These are phyloP conservation scores for Sebastes iracundus DNA, from an alignment of 2,797 vertebrate genomes.

Conservation along the genomic window DNA sequence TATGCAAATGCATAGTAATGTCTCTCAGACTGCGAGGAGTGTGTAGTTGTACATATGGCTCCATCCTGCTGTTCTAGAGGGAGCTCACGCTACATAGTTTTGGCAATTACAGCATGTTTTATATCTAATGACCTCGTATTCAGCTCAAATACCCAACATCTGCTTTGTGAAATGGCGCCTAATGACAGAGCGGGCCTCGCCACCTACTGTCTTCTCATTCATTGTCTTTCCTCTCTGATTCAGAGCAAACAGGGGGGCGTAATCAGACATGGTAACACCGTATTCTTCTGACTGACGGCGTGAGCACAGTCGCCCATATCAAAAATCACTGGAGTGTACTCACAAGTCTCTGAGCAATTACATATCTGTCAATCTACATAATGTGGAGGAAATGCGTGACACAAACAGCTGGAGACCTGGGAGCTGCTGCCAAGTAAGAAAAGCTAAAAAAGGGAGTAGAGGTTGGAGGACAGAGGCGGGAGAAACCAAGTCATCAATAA, in stretches of 20 bases:
- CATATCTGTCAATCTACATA: conserved; percentile 70
- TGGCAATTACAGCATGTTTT: conserved; percentile 53
- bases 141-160: conserved; percentile 63
- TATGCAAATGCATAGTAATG: conserved; percentile 56
- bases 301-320: conserved; percentile 29
- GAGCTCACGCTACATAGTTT: conserved; percentile 42
- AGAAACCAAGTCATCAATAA: conserved; percentile 9
- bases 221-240: conserved; percentile 59
- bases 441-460: conserved; percentile 11
- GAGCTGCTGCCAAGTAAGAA: conserved; percentile 32
- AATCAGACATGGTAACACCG: conserved; percentile 58
- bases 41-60: conserved; percentile 39
- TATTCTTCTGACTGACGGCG: conserved; percentile 48
- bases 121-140: conserved; percentile 63
- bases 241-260: conserved; percentile 42
- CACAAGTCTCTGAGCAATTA: conserved; percentile 73
- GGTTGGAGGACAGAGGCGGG: not conserved
- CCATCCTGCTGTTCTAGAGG: conserved; percentile 36
- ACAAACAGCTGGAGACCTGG: conserved; percentile 46
- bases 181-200: conserved; percentile 51
- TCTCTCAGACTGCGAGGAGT: conserved; percentile 20
- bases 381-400: conserved; percentile 61
- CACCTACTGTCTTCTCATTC: conserved; percentile 49
- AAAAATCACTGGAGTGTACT: conserved; percentile 49
- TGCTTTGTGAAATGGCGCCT: conserved; percentile 57